These are phyloP conservation scores for Ectobius pallidus DNA, from an alignment of 2,888 invertebrate genomes.

Conservation along the genomic window DNA sequence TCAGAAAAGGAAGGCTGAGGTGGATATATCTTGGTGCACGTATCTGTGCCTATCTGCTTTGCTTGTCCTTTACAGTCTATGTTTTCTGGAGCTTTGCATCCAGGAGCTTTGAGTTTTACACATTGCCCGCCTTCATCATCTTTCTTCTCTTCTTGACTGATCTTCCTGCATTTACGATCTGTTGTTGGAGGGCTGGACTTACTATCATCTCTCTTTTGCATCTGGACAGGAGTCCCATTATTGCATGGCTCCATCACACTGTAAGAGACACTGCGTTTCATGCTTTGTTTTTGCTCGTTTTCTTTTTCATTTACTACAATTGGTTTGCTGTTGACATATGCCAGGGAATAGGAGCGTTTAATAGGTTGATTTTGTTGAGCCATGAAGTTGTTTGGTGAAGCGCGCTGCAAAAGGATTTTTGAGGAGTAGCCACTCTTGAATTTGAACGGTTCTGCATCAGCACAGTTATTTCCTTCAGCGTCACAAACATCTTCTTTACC, in stretches of 20 bases:
- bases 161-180: background rate
- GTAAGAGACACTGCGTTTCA: too few relatives aligned
- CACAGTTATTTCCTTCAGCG: too few relatives aligned
- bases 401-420: background rate
- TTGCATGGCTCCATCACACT: background rate
- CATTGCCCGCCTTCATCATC: background rate
- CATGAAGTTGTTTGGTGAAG: background rate
- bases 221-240: background rate
- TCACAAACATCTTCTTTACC: too few relatives aligned
- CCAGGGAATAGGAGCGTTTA: background rate
- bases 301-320: background rate
- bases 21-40: background rate
- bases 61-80: background rate
- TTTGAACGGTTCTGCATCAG: background rate
- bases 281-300: background rate
- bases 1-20: slow-evolving; percentile 7
- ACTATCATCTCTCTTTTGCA: background rate
- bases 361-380: background rate
- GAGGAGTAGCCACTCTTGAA: background rate
- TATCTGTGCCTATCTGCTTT: background rate
- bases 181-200: background rate
- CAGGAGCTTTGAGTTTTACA: background rate
- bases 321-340: too few relatives aligned
- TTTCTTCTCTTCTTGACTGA: background rate
- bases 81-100: background rate